phyloP scores from a whole-genome alignment of 2,797 vertebrate species.

The Antennarius maculatus region DNA sequence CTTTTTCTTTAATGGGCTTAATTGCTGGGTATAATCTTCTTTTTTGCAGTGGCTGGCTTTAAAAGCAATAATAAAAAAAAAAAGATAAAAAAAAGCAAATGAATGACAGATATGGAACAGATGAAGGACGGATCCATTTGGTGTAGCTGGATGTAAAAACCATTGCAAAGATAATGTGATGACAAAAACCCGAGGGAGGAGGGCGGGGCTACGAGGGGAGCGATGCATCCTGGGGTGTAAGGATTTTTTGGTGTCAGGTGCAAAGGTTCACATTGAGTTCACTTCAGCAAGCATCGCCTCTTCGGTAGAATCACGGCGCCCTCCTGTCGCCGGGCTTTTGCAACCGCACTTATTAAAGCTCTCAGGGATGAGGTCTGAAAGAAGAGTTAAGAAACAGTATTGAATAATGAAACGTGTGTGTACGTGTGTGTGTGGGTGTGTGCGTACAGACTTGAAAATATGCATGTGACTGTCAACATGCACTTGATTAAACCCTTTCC shows the following conservation, averaged over 20 bases:
- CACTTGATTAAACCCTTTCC: background rate
- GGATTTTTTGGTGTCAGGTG: conserved; percentile 59
- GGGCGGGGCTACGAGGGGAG: conserved; percentile 30
- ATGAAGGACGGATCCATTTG: conserved; percentile 72
- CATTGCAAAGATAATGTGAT: conserved; percentile 39
- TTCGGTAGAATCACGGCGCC: conserved; percentile 37
- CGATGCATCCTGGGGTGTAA: conserved; percentile 30
- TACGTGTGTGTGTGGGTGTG: conserved; percentile 7
- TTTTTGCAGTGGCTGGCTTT: conserved; percentile 46
- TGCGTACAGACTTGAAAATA: conserved; percentile 13
- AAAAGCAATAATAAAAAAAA: conserved; percentile 27
- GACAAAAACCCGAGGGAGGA: conserved; percentile 49
- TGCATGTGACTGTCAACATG: conserved; percentile 22
- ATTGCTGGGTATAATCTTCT: conserved; percentile 13
- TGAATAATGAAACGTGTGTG: conserved; percentile 15
- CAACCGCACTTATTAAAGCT: conserved; percentile 68
- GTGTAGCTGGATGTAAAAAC: conserved; percentile 48
- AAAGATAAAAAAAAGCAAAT: conserved; percentile 28
- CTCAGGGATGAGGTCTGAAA: conserved; percentile 37
- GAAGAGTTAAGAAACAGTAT: conserved; percentile 8
- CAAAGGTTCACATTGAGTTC: conserved; percentile 51
- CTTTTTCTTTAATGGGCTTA: conserved; percentile 10
- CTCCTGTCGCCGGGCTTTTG: conserved; percentile 40
- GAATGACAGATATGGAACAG: conserved; percentile 41
- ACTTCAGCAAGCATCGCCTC: conserved; percentile 28